phyloP scores from a whole-genome alignment of 2,888 invertebrate genomes.

The Eurytoma adleriae region DNA sequence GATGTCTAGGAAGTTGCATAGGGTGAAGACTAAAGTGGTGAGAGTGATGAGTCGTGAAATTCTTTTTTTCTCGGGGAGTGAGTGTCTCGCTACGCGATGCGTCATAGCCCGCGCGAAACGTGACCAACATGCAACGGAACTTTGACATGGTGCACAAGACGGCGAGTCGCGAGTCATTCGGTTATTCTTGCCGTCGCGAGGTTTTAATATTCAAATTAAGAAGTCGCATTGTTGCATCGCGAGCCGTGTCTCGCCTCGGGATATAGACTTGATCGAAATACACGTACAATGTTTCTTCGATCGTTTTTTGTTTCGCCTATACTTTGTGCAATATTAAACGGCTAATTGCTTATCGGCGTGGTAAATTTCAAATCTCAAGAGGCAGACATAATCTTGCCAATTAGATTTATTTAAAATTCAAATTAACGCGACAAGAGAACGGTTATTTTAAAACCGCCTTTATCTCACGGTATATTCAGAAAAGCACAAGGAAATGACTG shows the following conservation, averaged over 20 bases:
- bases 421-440: too few species aligned
- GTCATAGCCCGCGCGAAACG: slow-evolving; percentile 31
- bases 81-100: slow-evolving; percentile 9
- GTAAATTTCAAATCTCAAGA: too few species aligned
- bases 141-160: not conserved
- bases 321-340: not conserved
- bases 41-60: not conserved
- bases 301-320: too few species aligned
- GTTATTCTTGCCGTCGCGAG: not conserved
- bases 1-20: too few species aligned
- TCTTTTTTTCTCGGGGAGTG: not conserved
- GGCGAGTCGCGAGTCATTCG: not conserved
- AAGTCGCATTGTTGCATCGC: slow-evolving; percentile 15
- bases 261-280: not conserved
- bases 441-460: too few species aligned
- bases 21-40: not conserved
- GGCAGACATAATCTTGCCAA: too few species aligned
- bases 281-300: too few species aligned
- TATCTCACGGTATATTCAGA: too few species aligned
- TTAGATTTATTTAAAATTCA: too few species aligned
- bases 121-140: slow-evolving; percentile 29
- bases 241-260: not conserved
- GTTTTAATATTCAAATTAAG: slow-evolving; percentile 43
- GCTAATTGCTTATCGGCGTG: not conserved
- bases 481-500: too few species aligned